Evolutionary conservation across 2,797 vertebrate genomes (phyloP), one percentile per base, ranked within the genome.

Genomic region (Harpagifer antarcticus): DNA sequence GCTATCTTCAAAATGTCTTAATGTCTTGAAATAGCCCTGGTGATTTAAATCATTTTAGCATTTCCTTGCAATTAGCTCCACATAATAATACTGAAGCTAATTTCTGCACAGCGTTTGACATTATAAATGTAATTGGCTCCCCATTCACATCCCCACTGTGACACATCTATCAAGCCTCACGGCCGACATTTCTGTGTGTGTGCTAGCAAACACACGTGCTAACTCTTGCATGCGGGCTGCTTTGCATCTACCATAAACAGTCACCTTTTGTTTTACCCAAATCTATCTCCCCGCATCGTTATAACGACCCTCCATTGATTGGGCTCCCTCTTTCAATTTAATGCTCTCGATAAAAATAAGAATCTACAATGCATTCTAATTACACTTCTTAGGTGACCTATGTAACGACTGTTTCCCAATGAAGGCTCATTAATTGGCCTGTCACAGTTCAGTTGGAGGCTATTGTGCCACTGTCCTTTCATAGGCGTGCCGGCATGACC

Each of bases 91-190:
- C 93, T 83, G 90, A 86, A 86, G 90, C 93, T 94, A 92, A 97
- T 97, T 98, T 97, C 95, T 94, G 95, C 95, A 94, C 96, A 96
- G 95, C 96, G 95, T 96, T 95, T 98, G 97, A 97, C 97, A 98
- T 98, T 98, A 98, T 98, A 97, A 97, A 98, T 97, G 96, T 98
- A 97, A 98, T 98, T 97, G 96, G 95, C 94, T 96, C 95, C 95
- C 90, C 91, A 95, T 97, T 98, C 97, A 97, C 96, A 91, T 94
- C 96, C 92, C 90, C 94, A 92, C 94, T 93, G 95, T 95, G 95
- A 95, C 95, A 96, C 96, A 96, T 98, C 96, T 96, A 98, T 98
- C 96, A 98, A 96, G 95, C 83, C 4, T 88, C 65, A 79, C 57
- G 93, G 95, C 75, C 81, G 94, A 96, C 89, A 96, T 96, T 96